Percentiles rank a stretch among this genome's conserved stretches.
Conservation (phyloP, 2,113 vertebrate species). For the Cettia cetti region DNA sequence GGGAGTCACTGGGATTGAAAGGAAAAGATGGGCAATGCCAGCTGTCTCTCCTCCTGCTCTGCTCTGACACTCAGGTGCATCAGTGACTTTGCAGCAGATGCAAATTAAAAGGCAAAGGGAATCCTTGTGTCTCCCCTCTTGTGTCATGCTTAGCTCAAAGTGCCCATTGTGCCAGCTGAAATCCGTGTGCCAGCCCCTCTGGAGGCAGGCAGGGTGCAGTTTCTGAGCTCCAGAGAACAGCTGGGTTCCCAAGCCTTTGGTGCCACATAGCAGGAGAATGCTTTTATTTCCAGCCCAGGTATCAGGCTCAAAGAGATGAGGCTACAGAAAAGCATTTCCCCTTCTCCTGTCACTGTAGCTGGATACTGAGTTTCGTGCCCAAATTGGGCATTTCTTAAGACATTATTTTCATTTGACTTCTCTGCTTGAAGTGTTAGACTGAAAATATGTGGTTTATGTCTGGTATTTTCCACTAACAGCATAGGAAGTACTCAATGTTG, state of each 20-base stretch:
- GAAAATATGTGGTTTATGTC: background rate
- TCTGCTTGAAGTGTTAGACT: background rate
- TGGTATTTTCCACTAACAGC: background rate
- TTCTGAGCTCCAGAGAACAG: background rate
- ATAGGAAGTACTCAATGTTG: background rate
- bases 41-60: background rate
- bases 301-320: background rate
- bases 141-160: background rate
- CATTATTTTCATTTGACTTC: background rate
- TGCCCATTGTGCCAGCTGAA: background rate
- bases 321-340: background rate
- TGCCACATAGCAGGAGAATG: background rate
- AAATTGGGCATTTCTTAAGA: background rate
- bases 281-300: background rate
- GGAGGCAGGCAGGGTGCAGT: background rate
- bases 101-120: background rate
- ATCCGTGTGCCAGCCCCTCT: background rate
- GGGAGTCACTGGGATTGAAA: background rate
- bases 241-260: background rate
- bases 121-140: background rate
- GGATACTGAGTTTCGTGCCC: background rate
- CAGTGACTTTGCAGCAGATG: background rate
- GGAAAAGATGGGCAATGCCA: background rate
- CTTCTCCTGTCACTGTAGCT: background rate
- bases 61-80: background rate